phyloP scores from a whole-genome alignment of 1,140 invertebrate species.

The Diuraphis noxia region DNA sequence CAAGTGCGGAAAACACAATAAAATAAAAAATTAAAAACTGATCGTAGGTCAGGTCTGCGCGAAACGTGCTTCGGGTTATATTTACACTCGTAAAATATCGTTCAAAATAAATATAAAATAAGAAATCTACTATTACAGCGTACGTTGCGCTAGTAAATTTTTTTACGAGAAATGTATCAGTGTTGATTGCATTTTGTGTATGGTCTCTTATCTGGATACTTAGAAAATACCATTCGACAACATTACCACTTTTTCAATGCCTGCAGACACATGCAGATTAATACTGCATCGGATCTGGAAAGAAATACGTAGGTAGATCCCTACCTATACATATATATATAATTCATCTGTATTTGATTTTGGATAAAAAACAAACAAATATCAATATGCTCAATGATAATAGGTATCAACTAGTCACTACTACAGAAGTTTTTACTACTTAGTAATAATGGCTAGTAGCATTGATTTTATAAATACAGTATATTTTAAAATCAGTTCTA shows the following conservation, averaged over 20 bases:
- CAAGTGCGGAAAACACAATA: not conserved
- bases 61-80: not conserved
- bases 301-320: not conserved
- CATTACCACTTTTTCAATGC: not conserved
- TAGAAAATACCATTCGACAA: not conserved
- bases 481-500: too few species aligned
- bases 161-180: not conserved
- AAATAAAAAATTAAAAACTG: slow-evolving; percentile 12
- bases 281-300: not conserved
- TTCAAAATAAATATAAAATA: slow-evolving; percentile 1
- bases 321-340: not conserved
- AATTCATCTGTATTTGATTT: not conserved
- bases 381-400: not conserved
- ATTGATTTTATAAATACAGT: too few species aligned
- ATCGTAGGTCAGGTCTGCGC: slow-evolving; percentile 8
- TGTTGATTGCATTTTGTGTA: slow-evolving; percentile 4
- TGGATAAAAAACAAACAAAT: not conserved
- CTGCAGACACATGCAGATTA: too few species aligned
- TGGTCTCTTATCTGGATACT: not conserved
- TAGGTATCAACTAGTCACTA: not conserved
- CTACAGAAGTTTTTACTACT: not conserved
- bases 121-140: not conserved
- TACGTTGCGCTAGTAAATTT: not conserved
- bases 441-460: too few species aligned
- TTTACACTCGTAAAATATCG: slow-evolving; percentile 13